Evolutionary conservation across 1,140 invertebrate genomes (phyloP), one percentile per base, ranked within the genome.

Genomic region (Lasioglossum albipes): DNA sequence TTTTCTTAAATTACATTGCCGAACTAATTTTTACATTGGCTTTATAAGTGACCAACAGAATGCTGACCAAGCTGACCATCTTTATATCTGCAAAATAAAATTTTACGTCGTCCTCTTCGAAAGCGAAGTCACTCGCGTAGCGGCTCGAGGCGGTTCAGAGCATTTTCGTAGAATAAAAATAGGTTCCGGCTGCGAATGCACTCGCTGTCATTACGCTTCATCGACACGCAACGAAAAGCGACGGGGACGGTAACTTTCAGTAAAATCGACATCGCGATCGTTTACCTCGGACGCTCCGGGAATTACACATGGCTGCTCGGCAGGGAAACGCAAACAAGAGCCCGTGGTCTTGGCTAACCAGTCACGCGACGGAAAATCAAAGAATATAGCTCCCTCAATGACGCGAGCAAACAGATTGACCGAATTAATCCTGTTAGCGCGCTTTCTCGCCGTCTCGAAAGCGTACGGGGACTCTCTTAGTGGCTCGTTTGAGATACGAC

Each of bases 401-500:
- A 61, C 22, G 41, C 22, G 31, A 12, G 66, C 10, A 62, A 61
- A 70, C 54, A 49, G 59, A 73, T 54, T 65, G 49, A 54, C 64
- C 61, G 69, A 49, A 64, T 73, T 73, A 65, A 62, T 65, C 59
- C 45, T 36, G 52, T 72, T 64, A 78, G 31, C 61, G 36, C 49
- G 76, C 69, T 73, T 79, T 79, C 76, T 65, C 69, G 45, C 54
- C 36, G 76, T 73, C 61, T 66, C 69, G 69, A 62, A 9, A 59
- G 57, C 57, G 6, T 36, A 2, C 66, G 7, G 3, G n/a, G 52
- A 41, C 27, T 79, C 27, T 79, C 68, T 72, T 68, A n/a, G 18
- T 12, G 4, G 7, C 41, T 20, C 5, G 54, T 70, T 62, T 10
- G 22, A 9, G 3, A 20, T 5, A 18, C 57, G 57, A 20, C 20